A percentile compares a stretch with the other conserved stretches of the same genome.
These are phyloP conservation scores for Philantomba maxwellii DNA, from an alignment of 2,113 vertebrate genomes.

Conservation along the genomic window DNA sequence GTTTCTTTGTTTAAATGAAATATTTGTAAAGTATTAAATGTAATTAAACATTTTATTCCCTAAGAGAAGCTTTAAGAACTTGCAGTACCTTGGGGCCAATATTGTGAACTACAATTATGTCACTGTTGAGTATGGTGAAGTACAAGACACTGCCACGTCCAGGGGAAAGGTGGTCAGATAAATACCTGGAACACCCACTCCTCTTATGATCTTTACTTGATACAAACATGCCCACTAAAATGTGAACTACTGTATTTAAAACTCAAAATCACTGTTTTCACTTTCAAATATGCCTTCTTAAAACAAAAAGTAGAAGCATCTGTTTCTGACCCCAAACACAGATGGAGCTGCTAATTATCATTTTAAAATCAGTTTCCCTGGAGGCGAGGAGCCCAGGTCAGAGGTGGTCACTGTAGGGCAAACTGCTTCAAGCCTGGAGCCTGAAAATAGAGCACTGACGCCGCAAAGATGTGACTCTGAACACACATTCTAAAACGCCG, in stretches of 20 bases:
- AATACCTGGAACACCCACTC: not conserved
- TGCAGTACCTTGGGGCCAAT: not conserved
- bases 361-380: constrained; percentile 18
- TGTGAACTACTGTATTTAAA: not conserved
- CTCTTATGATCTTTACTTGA: not conserved
- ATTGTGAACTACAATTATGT: not conserved
- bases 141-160: not conserved
- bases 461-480: not conserved
- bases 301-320: constrained; percentile 28
- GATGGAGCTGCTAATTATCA: constrained; percentile 39
- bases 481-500: not conserved
- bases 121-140: not conserved
- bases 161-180: not conserved
- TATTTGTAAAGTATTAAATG: not conserved
- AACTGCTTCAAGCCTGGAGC: not conserved
- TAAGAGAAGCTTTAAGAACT: not conserved
- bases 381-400: not conserved
- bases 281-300: constrained; percentile 10
- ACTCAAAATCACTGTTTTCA: not conserved
- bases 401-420: not conserved
- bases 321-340: constrained; percentile 37
- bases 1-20: not conserved
- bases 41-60: not conserved
- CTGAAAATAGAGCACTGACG: not conserved
- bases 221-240: not conserved